Conservation (phyloP, 2,888 invertebrate genomes). For the Zygothrica quintamaculata region DNA sequence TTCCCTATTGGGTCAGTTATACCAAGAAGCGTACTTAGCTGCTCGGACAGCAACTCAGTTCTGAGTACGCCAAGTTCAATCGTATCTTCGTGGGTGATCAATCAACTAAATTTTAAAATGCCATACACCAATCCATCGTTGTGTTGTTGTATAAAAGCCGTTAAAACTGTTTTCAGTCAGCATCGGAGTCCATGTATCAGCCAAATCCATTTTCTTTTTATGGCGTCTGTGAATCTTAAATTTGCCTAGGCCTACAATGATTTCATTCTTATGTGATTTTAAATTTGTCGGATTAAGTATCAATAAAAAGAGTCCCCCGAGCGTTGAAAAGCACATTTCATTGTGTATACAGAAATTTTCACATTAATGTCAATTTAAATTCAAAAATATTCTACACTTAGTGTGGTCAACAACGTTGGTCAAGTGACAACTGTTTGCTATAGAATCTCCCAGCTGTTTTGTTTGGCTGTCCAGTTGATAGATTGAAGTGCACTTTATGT, state of each 20-base stretch:
- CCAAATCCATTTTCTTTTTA: too few species aligned
- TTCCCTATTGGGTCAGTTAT: too few species aligned
- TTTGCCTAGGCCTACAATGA: constrained; percentile 42
- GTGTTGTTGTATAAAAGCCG: too few species aligned
- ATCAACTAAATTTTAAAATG: too few species aligned
- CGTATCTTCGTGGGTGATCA: too few species aligned
- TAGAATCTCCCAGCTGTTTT: constrained; percentile 20
- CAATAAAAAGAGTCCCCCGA: constrained; percentile 19
- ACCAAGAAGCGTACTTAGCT: too few species aligned
- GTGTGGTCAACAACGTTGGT: constrained; percentile 41
- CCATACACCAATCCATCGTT: too few species aligned
- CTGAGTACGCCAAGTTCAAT: too few species aligned
- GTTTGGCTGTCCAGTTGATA: constrained; percentile 52
- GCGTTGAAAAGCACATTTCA: neutral
- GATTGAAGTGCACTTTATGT: constrained; percentile 56
- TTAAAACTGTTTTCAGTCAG: too few species aligned
- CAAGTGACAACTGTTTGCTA: constrained; percentile 32
- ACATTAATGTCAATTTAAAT: constrained; percentile 38
- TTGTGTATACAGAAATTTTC: neutral
- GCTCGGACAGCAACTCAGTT: too few species aligned
- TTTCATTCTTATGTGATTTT: constrained; percentile 31
- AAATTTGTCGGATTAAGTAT: constrained; percentile 17
- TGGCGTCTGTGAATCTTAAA: neutral
- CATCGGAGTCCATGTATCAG: too few species aligned
- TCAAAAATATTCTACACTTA: constrained; percentile 25